phyloP scores from a whole-genome alignment of 2,888 invertebrate genomes.

The Drosophila recens region DNA sequence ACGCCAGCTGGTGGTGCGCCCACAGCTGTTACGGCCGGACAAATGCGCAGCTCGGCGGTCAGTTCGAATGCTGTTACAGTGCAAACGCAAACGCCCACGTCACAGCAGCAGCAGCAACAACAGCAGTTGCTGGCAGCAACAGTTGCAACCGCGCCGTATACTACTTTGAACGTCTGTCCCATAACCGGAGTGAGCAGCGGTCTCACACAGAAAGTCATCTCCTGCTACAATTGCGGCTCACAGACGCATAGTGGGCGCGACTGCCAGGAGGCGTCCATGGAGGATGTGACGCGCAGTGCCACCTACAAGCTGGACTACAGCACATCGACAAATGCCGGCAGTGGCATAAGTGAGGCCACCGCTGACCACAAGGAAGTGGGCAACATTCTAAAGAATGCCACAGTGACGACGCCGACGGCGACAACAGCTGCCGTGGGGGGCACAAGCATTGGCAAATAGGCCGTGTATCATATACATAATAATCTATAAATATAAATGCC shows the following conservation, averaged over 20 bases:
- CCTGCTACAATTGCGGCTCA: conserved; percentile 97
- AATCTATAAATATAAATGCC: conserved; percentile 15
- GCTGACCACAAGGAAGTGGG: conserved; percentile 55
- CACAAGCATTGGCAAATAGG: conserved; percentile 67
- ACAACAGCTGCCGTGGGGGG: conserved; percentile 47
- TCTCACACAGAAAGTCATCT: conserved; percentile 83
- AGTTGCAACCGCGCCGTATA: conserved; percentile 75
- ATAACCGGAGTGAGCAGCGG: conserved; percentile 60
- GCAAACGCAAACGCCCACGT: conserved; percentile 68
- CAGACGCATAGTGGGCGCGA: conserved; percentile 93
- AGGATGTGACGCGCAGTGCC: conserved; percentile 93
- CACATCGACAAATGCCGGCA: conserved; percentile 45
- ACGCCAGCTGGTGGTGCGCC: conserved; percentile 58
- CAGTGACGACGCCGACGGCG: conserved; percentile 57
- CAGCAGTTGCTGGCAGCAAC: conserved; percentile 85
- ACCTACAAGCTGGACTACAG: conserved; percentile 89
- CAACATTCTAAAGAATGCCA: conserved; percentile 51
- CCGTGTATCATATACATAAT: conserved; percentile 33
- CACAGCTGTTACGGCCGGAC: conserved; percentile 72
- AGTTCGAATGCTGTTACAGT: conserved; percentile 76
- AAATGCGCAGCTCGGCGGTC: conserved; percentile 61
- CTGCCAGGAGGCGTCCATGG: conserved; percentile 96
- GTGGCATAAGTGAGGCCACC: conserved; percentile 32
- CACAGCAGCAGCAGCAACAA: conserved; percentile 56
- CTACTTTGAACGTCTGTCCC: conserved; percentile 74